A percentile compares a stretch with the other conserved stretches of the same genome.
Evolutionary conservation across 1,140 invertebrate genomes (phyloP).

Genomic region (Trachelipus rathkii): DNA sequence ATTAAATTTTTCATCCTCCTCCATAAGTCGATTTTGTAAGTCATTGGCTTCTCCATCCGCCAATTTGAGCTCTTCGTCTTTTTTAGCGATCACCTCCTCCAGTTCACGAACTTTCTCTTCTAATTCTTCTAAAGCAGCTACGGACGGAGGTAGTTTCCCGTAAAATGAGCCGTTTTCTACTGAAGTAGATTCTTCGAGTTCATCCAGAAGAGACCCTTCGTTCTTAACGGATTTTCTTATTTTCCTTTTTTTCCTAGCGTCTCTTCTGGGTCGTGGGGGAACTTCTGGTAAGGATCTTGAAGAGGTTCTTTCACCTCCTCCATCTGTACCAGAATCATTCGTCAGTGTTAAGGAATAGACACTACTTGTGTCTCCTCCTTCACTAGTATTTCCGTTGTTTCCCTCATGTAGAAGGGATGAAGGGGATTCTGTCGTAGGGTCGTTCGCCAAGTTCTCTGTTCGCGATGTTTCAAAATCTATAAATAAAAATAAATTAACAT

Average conservation of each 20-base stretch:
- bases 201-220: constrained; percentile 20
- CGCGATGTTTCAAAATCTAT: constrained; percentile 14
- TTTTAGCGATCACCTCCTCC: constrained; percentile 36
- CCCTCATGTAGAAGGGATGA: constrained; percentile 36
- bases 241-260: constrained; percentile 27
- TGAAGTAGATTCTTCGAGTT: constrained; percentile 22
- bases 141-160: background rate
- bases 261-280: constrained; percentile 16
- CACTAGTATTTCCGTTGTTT: constrained; percentile 29
- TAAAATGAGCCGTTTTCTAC: background rate
- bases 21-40: background rate
- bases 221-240: constrained; percentile 26
- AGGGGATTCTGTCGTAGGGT: constrained; percentile 42
- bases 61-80: constrained; percentile 38
- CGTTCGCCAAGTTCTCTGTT: constrained; percentile 42
- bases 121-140: constrained; percentile 37
- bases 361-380: constrained; percentile 16
- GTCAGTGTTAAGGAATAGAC: background rate
- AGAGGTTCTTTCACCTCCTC: background rate
- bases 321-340: background rate
- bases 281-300: background rate
- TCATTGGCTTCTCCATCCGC: constrained; percentile 38
- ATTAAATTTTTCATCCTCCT: background rate
- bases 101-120: constrained; percentile 42
- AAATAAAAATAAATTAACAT: constrained; percentile 3